phyloP scores from a whole-genome alignment of 2,888 invertebrate genomes.

The Callyntrura guangdongensis region DNA sequence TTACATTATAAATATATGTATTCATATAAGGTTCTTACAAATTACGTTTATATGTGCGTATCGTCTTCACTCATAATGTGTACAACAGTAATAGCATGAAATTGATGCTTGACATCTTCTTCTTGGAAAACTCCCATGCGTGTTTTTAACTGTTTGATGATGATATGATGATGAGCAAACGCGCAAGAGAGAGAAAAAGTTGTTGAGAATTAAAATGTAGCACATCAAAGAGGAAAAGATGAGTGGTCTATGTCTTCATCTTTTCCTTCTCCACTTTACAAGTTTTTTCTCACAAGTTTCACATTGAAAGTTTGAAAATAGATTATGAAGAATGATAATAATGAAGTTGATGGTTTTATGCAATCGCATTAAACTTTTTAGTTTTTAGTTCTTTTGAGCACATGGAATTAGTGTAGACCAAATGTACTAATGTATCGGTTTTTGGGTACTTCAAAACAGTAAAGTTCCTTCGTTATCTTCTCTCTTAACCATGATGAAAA shows the following conservation, averaged over 20 bases:
- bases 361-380: constrained; percentile 46
- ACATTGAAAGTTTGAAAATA: constrained; percentile 45
- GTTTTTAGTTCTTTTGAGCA: background rate
- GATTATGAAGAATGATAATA: constrained; percentile 63
- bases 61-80: constrained; percentile 51
- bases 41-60: too few species aligned
- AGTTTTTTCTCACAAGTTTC: constrained; percentile 34
- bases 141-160: constrained; percentile 50
- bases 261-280: too few species aligned
- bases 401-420: background rate
- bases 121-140: constrained; percentile 42
- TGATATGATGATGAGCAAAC: constrained; percentile 37
- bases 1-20: too few species aligned
- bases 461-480: constrained; percentile 7
- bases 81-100: constrained; percentile 24
- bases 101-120: constrained; percentile 58
- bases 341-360: constrained; percentile 62
- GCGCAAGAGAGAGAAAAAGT: constrained; percentile 19
- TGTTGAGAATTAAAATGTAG: constrained; percentile 47
- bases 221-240: constrained; percentile 38
- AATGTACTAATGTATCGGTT: background rate
- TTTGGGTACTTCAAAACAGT: too few species aligned
- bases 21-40: too few species aligned
- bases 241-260: constrained; percentile 53
- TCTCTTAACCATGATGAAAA: too few species aligned